Conservation (phyloP, 1,140 invertebrate species). For the Zaprionus camerounensis region DNA sequence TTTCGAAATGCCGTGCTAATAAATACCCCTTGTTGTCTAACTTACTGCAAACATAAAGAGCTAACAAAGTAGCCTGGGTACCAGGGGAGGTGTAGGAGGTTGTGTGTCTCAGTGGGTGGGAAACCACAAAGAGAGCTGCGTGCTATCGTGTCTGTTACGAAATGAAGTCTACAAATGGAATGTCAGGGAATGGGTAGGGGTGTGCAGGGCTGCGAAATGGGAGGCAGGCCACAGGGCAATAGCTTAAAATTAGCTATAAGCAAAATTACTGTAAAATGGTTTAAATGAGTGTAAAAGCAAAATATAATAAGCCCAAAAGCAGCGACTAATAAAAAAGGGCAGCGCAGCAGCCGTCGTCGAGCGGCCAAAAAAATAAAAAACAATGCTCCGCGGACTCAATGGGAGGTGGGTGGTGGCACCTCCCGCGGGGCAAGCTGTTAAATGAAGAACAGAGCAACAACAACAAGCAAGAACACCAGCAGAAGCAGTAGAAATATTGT, state of each 20-base stretch:
- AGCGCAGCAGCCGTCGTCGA: conserved; percentile 20
- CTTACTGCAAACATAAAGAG: not conserved
- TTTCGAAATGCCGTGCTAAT: not conserved
- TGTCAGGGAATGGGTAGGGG: not conserved
- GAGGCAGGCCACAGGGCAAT: conserved; percentile 61
- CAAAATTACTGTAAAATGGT: conserved; percentile 83
- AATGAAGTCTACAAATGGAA: conserved; percentile 9
- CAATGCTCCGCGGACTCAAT: conserved; percentile 26
- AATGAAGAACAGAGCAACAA: conserved; percentile 77
- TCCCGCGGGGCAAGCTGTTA: conserved; percentile 61
- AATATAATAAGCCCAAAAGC: conserved; percentile 77
- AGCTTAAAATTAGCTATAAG: conserved; percentile 83
- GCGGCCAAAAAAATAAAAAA: conserved; percentile 32
- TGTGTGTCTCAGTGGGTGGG: conserved; percentile 8
- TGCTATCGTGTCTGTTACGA: not conserved
- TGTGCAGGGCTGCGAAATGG: not conserved
- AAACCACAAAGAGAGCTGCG: conserved; percentile 53
- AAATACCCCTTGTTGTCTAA: conserved; percentile 1
- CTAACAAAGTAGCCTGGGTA: not conserved
- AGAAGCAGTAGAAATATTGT: not conserved
- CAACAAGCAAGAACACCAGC: conserved; percentile 40
- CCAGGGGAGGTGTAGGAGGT: not conserved
- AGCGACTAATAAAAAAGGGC: conserved; percentile 66
- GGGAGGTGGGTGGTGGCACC: not conserved
- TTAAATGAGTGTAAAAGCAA: conserved; percentile 82